Percentiles rank a stretch among this genome's conserved stretches.
Conservation (phyloP, 2,888 invertebrate genomes). For the Aleiodes testaceus region DNA sequence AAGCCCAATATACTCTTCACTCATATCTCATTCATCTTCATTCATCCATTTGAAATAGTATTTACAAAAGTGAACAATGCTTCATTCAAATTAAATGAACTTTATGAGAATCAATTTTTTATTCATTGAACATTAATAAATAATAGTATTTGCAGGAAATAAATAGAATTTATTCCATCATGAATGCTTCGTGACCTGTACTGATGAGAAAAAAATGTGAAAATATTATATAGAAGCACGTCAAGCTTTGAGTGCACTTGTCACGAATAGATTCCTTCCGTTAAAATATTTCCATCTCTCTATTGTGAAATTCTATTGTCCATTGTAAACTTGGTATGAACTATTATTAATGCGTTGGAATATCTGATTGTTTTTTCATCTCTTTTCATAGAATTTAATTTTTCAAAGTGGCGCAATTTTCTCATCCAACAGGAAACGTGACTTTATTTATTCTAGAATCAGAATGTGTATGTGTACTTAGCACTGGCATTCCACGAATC, state of each 20-base stretch:
- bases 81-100: neutral
- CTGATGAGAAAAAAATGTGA: neutral
- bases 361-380: too few species aligned
- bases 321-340: too few species aligned
- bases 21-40: conserved; percentile 21
- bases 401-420: conserved; percentile 1
- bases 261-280: conserved; percentile 39
- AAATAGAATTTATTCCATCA: too few species aligned
- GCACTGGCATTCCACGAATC: conserved; percentile 12
- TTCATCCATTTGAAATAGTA: neutral
- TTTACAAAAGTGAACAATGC: conserved; percentile 7
- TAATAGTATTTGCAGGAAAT: too few species aligned
- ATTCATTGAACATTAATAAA: too few species aligned
- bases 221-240: conserved; percentile 20
- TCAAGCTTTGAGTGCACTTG: conserved; percentile 24
- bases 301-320: neutral
- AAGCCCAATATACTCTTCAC: neutral
- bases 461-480: conserved; percentile 12
- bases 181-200: too few species aligned
- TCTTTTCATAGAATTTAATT: neutral
- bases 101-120: too few species aligned
- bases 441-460: conserved; percentile 26
- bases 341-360: too few species aligned
- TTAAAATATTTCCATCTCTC: neutral
- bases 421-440: neutral